Evolutionary conservation across 1,140 invertebrate species (phyloP).

Genomic region (Brachionus plicatilis): DNA sequence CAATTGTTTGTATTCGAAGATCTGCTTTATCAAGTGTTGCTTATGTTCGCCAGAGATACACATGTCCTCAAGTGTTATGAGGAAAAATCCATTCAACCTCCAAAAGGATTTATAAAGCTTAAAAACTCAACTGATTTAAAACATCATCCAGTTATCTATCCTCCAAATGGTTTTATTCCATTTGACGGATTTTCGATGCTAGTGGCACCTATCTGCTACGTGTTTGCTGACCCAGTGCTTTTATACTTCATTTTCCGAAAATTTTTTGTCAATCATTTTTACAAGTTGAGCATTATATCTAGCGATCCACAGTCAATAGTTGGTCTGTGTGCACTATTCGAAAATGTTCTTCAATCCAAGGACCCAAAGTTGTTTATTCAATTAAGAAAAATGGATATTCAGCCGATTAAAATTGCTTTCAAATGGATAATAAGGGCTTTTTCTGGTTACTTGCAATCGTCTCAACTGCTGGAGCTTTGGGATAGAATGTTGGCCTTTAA

Average conservation of each 20-base stretch:
- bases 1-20: constrained; percentile 98
- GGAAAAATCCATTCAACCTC: constrained; percentile 52
- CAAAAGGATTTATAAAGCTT: constrained; percentile 50
- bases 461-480: constrained; percentile 84
- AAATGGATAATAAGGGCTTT: constrained; percentile 92
- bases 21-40: constrained; percentile 83
- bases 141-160: constrained; percentile 66
- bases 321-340: constrained; percentile 67
- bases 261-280: constrained; percentile 85
- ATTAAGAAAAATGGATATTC: constrained; percentile 75
- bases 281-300: constrained; percentile 79
- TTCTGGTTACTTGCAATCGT: constrained; percentile 81
- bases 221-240: constrained; percentile 77
- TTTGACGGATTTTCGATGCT: constrained; percentile 95
- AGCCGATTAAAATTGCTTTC: constrained; percentile 86
- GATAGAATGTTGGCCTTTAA: constrained; percentile 84
- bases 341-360: constrained; percentile 79
- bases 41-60: constrained; percentile 84
- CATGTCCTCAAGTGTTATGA: constrained; percentile 64
- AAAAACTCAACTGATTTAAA: constrained; percentile 52
- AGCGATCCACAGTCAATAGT: constrained; percentile 65
- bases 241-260: constrained; percentile 84
- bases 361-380: constrained; percentile 84
- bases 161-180: constrained; percentile 86
- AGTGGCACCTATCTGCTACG: constrained; percentile 88